These are phyloP conservation scores for Scopus umbretta DNA, from an alignment of 2,113 vertebrate species.

Conservation along the genomic window DNA sequence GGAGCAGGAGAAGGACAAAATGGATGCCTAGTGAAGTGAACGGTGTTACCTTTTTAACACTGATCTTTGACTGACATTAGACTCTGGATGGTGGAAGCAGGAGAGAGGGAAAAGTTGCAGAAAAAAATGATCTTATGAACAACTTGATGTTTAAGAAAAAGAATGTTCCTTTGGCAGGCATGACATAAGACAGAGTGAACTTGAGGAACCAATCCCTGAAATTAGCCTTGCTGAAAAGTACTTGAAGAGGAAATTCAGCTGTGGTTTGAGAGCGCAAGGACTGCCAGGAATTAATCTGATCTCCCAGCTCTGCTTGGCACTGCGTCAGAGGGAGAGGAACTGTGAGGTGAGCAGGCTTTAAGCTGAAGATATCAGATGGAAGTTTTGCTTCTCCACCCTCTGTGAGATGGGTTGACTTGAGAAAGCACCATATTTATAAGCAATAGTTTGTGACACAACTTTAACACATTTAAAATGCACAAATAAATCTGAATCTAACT, in stretches of 20 bases:
- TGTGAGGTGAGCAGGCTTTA: neutral
- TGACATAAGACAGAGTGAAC: neutral
- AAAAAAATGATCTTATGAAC: neutral
- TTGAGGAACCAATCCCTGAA: neutral
- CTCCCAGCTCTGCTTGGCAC: neutral
- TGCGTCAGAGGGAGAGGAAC: neutral
- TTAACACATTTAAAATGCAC: neutral
- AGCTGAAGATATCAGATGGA: neutral
- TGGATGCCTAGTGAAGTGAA: neutral
- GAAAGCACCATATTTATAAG: neutral
- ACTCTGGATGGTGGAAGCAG: neutral
- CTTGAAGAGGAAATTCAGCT: neutral
- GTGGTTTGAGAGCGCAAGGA: neutral
- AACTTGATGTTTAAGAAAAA: neutral
- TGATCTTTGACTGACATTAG: neutral
- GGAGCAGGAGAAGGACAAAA: neutral
- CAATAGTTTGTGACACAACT: neutral
- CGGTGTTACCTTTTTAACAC: neutral
- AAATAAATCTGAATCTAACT: neutral
- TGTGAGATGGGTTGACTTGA: neutral
- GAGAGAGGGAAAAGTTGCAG: neutral
- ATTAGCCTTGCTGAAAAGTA: neutral
- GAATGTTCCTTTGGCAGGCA: neutral
- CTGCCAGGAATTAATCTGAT: slow-evolving; percentile 29
- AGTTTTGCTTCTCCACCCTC: neutral